Evolutionary conservation across 2,888 invertebrate genomes (phyloP), one percentile per base, ranked within the genome.

Genomic region (Drosophila colorata): DNA sequence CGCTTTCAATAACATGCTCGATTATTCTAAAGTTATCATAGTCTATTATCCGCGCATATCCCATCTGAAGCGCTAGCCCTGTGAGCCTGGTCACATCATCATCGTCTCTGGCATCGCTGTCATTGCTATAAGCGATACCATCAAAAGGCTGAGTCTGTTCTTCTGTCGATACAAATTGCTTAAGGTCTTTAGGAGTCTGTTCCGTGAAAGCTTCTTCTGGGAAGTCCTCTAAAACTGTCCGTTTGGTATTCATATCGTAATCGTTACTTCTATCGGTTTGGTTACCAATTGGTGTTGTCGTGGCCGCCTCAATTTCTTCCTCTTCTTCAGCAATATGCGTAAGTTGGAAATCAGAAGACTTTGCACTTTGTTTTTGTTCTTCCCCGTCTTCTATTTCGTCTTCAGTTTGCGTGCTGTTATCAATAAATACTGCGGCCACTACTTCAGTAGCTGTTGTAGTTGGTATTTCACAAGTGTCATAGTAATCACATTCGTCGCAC

Each of bases 1-100:
- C 82, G 57, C 86, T 90, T 51, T 91, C 91, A 74, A 90, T 89
- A 31, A 90, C 91, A 56, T 90, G 90, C 58, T 90, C 91, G 65
- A 91, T 90, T 3, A 90, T 90, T 28, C 90, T 86, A 59, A 90
- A 73, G 61, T 90, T 91, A 58, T 90, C 91, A 56, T 88, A 90
- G 57, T 90, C 90, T 31, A 90, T 86, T 13, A 90, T 90, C 0
- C 91, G 83, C 5, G 85, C 87, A 60, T 87, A 86, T 44, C 85
- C 81, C 74, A 88, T 74, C 14, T 77, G 86, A 0, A 84, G 49
- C 0, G 83, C 77, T 7, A 84, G n/a, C 1, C 68, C 58, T 0
- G 83, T 75, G 0, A 88, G 23, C 2, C 80, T 55, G 23, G 78
- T 61, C 51, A 83, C 65, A 51, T 74, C 71, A 7, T 64, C 58